Evolutionary conservation across 2,113 vertebrate species (phyloP).

Genomic region (Tretioscincus oriximinensis): DNA sequence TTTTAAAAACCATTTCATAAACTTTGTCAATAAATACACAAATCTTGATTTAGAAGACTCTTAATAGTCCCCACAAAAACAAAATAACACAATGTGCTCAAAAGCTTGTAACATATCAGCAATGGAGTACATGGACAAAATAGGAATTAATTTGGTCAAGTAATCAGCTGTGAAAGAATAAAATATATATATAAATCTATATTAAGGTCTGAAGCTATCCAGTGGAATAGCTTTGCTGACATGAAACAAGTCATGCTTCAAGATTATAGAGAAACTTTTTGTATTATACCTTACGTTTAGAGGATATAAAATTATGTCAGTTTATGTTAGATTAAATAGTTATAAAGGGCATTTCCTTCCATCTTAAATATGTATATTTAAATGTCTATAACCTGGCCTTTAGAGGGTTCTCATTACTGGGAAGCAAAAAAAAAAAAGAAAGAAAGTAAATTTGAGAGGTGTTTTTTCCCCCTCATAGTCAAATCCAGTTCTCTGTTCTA

Average conservation of each 20-base stretch:
- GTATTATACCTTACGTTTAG: neutral
- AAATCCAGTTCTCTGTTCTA: no score
- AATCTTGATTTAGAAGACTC: conserved; percentile 24
- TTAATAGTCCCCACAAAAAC: conserved; percentile 37
- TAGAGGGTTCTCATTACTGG: no score
- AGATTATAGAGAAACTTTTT: neutral
- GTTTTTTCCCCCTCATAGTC: no score
- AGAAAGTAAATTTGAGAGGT: no score
- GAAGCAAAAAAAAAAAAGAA: no score
- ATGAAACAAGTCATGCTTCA: neutral
- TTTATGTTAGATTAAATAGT: no score
- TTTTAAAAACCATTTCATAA: conserved; percentile 35
- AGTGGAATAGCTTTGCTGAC: neutral
- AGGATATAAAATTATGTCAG: neutral
- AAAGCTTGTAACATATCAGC: conserved; percentile 33
- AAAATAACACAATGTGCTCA: conserved; percentile 25
- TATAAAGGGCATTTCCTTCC: no score
- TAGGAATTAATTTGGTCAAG: conserved; percentile 17
- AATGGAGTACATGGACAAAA: neutral
- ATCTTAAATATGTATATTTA: no score
- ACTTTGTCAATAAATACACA: neutral
- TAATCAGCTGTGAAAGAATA: conserved; percentile 36
- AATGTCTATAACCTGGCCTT: no score
- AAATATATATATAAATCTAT: conserved; percentile 2
- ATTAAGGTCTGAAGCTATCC: neutral